Conservation (phyloP, 2,113 vertebrate genomes). For the Malurus cyaneus region DNA sequence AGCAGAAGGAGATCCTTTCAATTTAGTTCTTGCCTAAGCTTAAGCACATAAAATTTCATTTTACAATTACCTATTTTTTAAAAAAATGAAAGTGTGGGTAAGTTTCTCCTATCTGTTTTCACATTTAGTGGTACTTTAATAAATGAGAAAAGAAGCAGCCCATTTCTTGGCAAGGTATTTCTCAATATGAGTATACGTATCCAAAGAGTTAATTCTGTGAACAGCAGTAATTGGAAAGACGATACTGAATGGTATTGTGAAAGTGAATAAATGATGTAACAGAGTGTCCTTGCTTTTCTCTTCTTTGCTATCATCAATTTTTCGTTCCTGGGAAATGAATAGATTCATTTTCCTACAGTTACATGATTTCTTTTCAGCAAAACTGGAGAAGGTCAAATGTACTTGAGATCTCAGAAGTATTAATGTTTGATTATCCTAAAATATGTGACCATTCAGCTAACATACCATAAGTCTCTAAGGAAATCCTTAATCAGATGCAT, state of each 20-base stretch:
- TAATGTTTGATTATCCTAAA: constrained; percentile 43
- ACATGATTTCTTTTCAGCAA: constrained; percentile 31
- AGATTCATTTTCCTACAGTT: constrained; percentile 23
- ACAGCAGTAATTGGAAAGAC: background rate
- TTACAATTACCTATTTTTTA: background rate
- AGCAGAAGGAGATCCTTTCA: background rate
- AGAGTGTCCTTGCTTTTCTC: constrained; percentile 38
- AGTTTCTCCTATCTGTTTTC: background rate
- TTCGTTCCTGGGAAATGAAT: constrained; percentile 13
- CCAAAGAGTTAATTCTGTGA: constrained; percentile 13
- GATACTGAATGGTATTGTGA: background rate
- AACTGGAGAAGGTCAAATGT: constrained; percentile 43
- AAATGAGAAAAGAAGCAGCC: background rate
- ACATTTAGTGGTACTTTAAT: background rate
- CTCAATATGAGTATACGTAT: background rate
- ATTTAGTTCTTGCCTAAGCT: background rate
- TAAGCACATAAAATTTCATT: background rate
- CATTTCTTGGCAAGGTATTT: background rate
- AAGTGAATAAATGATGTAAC: constrained; percentile 26
- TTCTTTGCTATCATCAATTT: constrained; percentile 37
- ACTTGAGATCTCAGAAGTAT: constrained; percentile 15
- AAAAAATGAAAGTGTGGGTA: background rate
- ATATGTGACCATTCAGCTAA: constrained; percentile 21
- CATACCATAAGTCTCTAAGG: background rate
- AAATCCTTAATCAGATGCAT: constrained; percentile 10